Conservation (phyloP, 2,888 invertebrate species). For the Eilema griseolum region DNA sequence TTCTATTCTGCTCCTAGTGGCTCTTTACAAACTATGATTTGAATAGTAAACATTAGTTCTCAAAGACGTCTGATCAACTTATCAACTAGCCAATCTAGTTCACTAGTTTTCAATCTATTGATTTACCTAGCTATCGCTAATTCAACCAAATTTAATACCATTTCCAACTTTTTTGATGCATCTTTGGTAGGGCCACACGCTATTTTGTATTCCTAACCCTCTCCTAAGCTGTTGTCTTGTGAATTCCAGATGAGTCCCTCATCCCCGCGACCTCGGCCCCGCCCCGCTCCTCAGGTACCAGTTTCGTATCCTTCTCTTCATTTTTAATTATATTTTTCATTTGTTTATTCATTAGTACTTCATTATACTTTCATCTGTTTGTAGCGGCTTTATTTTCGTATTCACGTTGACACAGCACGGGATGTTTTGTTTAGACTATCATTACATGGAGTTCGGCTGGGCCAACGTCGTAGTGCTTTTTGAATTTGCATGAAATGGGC, state of each 20-base stretch:
- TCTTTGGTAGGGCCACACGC: slow-evolving; percentile 42
- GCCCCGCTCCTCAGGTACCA: slow-evolving; percentile 86
- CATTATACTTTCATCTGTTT: slow-evolving; percentile 47
- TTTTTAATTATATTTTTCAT: slow-evolving; percentile 57
- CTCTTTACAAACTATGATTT: slow-evolving; percentile 44
- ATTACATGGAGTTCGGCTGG: slow-evolving; percentile 41
- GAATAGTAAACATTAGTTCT: slow-evolving; percentile 49
- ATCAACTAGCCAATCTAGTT: slow-evolving; percentile 30
- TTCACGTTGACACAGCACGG: slow-evolving; percentile 41
- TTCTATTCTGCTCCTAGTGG: slow-evolving; percentile 33
- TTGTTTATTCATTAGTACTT: slow-evolving; percentile 52
- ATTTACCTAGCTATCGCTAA: slow-evolving; percentile 37
- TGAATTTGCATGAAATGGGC: slow-evolving; percentile 46
- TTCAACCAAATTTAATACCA: slow-evolving; percentile 43
- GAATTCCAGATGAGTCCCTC: slow-evolving; percentile 87
- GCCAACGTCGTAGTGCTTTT: slow-evolving; percentile 38
- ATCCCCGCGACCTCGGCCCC: slow-evolving; percentile 84
- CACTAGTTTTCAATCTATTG: slow-evolving; percentile 37
- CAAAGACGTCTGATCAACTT: slow-evolving; percentile 36
- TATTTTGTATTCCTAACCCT: slow-evolving; percentile 69
- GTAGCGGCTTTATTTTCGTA: slow-evolving; percentile 46
- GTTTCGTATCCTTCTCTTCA: slow-evolving; percentile 65
- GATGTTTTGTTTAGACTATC: slow-evolving; percentile 37
- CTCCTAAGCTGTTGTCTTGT: slow-evolving; percentile 84
- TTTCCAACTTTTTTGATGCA: slow-evolving; percentile 49